These are phyloP conservation scores for Malthinus flaveolus DNA, from an alignment of 2,888 invertebrate genomes.

Conservation along the genomic window DNA sequence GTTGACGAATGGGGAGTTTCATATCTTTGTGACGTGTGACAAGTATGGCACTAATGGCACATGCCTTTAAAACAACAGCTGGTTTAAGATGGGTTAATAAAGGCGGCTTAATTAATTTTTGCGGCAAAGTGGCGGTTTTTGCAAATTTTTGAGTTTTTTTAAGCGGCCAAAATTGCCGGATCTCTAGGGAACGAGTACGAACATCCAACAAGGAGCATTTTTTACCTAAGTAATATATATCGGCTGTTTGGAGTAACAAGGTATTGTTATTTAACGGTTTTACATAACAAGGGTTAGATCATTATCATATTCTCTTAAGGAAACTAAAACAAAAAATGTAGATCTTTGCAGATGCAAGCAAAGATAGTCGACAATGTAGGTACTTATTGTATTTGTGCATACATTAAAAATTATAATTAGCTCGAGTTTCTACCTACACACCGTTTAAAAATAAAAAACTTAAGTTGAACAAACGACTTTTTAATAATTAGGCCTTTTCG, in stretches of 20 bases:
- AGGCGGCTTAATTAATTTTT: not conserved
- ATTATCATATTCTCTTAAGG: slow-evolving; percentile 16
- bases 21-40: slow-evolving; percentile 8
- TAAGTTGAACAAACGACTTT: too few relatives aligned
- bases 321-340: slow-evolving; percentile 19
- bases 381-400: slow-evolving; percentile 20
- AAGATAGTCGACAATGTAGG: slow-evolving; percentile 11
- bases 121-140: too few relatives aligned
- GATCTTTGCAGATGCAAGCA: slow-evolving; percentile 19
- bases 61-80: slow-evolving; percentile 8
- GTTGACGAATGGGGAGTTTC: slow-evolving; percentile 11
- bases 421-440: too few relatives aligned
- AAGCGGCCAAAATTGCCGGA: too few relatives aligned
- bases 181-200: too few relatives aligned
- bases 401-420: slow-evolving; percentile 9
- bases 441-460: too few relatives aligned
- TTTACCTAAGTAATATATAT: not conserved
- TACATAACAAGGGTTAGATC: slow-evolving; percentile 11
- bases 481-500: too few relatives aligned
- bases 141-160: too few relatives aligned
- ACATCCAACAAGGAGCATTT: too few relatives aligned
- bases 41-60: slow-evolving; percentile 12
- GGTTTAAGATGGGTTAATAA: slow-evolving; percentile 9
- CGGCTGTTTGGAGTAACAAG: not conserved
- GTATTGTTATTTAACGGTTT: slow-evolving; percentile 13